Conservation (phyloP, 2,888 invertebrate species). For the Trachelus troglodyta region DNA sequence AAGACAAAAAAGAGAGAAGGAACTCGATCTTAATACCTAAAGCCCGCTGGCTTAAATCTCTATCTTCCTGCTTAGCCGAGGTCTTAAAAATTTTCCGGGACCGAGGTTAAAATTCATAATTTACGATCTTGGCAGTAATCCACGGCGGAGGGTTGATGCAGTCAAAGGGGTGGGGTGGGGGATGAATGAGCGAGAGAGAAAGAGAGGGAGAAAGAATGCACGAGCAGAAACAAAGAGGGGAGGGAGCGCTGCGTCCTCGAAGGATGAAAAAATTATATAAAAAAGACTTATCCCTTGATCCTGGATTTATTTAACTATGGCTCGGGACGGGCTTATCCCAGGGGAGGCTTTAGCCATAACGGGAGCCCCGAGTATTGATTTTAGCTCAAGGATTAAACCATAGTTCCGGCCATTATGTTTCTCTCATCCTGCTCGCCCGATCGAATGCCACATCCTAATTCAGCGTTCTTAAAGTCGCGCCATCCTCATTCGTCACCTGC, state of each 20-base stretch:
- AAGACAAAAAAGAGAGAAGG: slow-evolving; percentile 20
- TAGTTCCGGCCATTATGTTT: slow-evolving; percentile 38
- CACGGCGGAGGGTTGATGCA: slow-evolving; percentile 24
- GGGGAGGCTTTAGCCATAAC: slow-evolving; percentile 60
- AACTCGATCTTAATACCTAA: slow-evolving; percentile 55
- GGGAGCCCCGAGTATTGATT: slow-evolving; percentile 60
- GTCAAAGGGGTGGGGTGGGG: neutral
- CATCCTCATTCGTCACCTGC: no score
- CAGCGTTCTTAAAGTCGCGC: no score
- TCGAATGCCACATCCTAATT: no score
- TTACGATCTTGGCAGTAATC: slow-evolving; percentile 60
- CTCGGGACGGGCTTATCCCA: slow-evolving; percentile 63
- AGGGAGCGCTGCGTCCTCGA: slow-evolving; percentile 10
- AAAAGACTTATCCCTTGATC: slow-evolving; percentile 65
- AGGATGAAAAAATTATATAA: slow-evolving; percentile 50
- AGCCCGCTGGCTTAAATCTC: slow-evolving; percentile 45
- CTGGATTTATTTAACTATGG: slow-evolving; percentile 67
- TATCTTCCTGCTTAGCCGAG: slow-evolving; percentile 51
- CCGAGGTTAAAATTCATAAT: slow-evolving; percentile 60
- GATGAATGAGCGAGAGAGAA: no score
- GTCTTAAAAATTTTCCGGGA: slow-evolving; percentile 50
- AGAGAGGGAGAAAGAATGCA: neutral
- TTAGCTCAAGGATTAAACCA: slow-evolving; percentile 64
- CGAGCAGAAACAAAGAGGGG: neutral
- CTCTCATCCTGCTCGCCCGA: neutral